Evolutionary conservation across 2,113 vertebrate species (phyloP).

Genomic region (Lichenostomus cassidix): DNA sequence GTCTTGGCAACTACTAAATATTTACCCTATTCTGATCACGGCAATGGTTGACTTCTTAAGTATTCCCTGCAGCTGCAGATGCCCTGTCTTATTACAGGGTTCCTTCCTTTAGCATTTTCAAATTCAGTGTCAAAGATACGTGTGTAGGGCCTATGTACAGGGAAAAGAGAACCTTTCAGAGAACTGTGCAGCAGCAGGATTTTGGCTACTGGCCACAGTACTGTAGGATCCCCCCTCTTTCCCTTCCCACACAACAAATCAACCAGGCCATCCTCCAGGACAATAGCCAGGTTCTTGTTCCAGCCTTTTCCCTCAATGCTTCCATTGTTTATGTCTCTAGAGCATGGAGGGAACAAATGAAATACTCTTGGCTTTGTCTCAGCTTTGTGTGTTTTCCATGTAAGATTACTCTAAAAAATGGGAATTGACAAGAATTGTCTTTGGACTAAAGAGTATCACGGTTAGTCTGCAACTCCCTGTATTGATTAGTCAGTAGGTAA

Average conservation of each 20-base stretch:
- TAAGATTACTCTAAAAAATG: not conserved
- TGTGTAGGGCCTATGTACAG: not conserved
- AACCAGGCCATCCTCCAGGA: not conserved
- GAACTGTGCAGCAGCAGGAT: not conserved
- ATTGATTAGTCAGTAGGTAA: not conserved
- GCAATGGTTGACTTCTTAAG: not conserved
- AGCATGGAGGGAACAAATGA: not conserved
- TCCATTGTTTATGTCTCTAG: not conserved
- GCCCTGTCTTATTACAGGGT: not conserved
- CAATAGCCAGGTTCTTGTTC: not conserved
- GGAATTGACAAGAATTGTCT: not conserved
- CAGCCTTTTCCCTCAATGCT: not conserved
- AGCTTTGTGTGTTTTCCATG: not conserved
- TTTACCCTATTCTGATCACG: not conserved
- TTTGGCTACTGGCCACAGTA: not conserved
- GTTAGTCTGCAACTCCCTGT: not conserved
- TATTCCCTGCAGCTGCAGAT: not conserved
- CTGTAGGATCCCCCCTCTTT: not conserved
- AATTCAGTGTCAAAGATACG: not conserved
- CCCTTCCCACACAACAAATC: not conserved
- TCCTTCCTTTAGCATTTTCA: not conserved
- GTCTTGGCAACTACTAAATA: not conserved
- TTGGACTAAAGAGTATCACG: not conserved
- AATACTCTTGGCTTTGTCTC: not conserved
- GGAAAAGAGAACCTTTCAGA: not conserved